Evolutionary conservation across 2,797 vertebrate genomes (phyloP), one percentile per base, ranked within the genome.

Genomic region (Hippocampus kuda): DNA sequence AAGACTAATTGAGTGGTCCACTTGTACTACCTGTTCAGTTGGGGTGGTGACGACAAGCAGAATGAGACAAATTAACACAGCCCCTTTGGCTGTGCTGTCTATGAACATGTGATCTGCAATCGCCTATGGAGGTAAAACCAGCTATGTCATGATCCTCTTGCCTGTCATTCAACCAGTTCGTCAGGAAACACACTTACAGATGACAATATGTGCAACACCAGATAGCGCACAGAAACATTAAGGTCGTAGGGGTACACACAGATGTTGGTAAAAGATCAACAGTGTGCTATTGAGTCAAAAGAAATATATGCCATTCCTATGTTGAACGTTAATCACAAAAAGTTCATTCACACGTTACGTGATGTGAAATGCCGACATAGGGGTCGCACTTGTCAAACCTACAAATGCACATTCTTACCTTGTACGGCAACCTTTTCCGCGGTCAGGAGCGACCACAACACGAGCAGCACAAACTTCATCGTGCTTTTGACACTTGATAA

Each of bases 391-490:
- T 57, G 24, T 27, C 12, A 26, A 57, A 57, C 24, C 24, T 27
- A 6, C 0, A 24, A 26, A 26, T 57, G 26, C 15, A 27, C 26
- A 20, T 67, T 20, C 86, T 83, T 84, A 89, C 88, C 88, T 86
- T 81, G 71, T 61, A 34, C 60, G 5, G 83, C 46, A 49, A 77
- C 74, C 51, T 73, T 68, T 56, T 80, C 78, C 66, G 78, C 49
- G 70, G 59, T 73, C 65, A 85, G 49, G 34, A 57, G 80, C 69
- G 83, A 56, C 72, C 85, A 87, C 77, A 87, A 12, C 81, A 83
- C 71, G 70, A 78, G 76, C 1, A 75, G 65, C 69, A 80, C 74
- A 79, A 87, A 88, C 85, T 86, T 89, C 87, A 88, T 85, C 68
- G 72, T 86, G 27, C 24, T 13, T 16, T 68, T 64, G 12, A 22